phyloP scores from a whole-genome alignment of 2,113 vertebrate species.

The Equus quagga region DNA sequence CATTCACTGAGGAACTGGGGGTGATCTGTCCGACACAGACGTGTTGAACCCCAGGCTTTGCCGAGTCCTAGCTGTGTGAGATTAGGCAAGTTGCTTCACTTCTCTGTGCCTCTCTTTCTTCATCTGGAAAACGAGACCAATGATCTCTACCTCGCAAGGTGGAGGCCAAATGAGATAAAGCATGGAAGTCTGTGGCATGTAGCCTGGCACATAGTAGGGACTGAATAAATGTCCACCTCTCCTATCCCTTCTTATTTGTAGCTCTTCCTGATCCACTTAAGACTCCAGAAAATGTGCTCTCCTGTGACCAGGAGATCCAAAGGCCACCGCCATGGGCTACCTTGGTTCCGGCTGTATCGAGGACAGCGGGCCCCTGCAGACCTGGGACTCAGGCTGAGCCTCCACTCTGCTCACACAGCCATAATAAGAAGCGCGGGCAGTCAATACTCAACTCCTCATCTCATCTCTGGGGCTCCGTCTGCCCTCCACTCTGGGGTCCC shows the following conservation, averaged over 20 bases:
- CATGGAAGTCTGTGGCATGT: background rate
- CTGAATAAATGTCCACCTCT: background rate
- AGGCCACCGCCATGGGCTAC: background rate
- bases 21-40: rapidly evolving
- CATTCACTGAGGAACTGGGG: background rate
- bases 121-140: background rate
- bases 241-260: background rate
- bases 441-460: background rate
- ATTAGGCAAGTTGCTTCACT: background rate
- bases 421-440: background rate
- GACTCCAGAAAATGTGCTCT: background rate
- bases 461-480: background rate
- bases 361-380: background rate
- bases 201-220: background rate
- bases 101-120: background rate
- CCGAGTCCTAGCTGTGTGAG: background rate
- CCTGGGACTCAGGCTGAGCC: no score
- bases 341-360: background rate
- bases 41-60: background rate
- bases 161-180: background rate
- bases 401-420: background rate
- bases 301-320: background rate
- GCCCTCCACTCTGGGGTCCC: background rate
- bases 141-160: background rate
- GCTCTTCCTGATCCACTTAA: background rate